A percentile compares a stretch with the other conserved stretches of the same genome.
Conservation (phyloP, 2,888 invertebrate genomes). For the Nephrotoma guestfalica region DNA sequence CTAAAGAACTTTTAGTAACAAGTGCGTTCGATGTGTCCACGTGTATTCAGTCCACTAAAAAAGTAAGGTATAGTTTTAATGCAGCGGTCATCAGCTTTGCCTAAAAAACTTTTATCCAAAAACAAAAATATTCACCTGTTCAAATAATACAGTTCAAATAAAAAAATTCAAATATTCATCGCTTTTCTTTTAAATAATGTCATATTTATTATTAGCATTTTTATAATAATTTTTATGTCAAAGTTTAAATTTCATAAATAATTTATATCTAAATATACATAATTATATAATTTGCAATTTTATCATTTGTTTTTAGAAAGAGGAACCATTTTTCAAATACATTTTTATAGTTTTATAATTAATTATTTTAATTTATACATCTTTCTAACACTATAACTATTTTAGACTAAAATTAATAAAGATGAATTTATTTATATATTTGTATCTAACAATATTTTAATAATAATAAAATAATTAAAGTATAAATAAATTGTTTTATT, state of each 20-base stretch:
- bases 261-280: background rate
- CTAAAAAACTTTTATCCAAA: too few relatives aligned
- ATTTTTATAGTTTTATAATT: background rate
- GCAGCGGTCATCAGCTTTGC: background rate
- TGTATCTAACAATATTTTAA: background rate
- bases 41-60: too few relatives aligned
- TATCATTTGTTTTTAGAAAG: background rate
- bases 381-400: background rate
- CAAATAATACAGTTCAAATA: background rate
- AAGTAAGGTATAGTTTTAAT: background rate
- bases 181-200: background rate
- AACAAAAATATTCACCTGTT: background rate
- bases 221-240: background rate
- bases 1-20: background rate
- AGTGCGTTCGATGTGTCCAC: background rate
- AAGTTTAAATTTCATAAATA: background rate
- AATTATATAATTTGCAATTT: background rate
- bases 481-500: background rate
- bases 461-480: background rate
- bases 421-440: background rate
- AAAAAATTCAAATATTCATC: background rate
- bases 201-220: background rate
- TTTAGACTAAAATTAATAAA: background rate
- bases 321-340: background rate
- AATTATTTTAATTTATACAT: background rate